Conservation (phyloP, 2,113 vertebrate genomes). For the Nesogale talazaci region DNA sequence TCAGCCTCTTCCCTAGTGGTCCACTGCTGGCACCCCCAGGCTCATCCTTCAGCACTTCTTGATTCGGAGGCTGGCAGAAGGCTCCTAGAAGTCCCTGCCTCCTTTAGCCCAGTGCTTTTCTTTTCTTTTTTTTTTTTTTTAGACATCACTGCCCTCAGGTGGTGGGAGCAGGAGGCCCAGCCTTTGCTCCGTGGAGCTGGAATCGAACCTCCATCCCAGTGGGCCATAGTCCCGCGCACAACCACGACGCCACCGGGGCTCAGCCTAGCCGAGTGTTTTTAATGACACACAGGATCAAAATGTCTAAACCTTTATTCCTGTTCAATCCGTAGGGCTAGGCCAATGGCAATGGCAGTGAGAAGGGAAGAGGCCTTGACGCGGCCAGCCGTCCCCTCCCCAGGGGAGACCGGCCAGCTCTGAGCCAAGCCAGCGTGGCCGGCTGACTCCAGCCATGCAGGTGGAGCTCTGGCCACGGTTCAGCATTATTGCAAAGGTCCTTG, state of each 20-base stretch:
- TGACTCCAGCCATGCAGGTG: background rate
- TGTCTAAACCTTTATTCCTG: conserved; percentile 72
- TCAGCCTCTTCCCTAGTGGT: background rate
- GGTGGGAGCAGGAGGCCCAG: no score
- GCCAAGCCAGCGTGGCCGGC: conserved; percentile 36
- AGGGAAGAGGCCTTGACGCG: background rate
- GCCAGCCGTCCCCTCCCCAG: background rate
- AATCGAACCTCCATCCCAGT: no score
- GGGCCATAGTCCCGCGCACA: no score
- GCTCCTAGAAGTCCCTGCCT: background rate
- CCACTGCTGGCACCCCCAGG: background rate
- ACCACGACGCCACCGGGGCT: no score
- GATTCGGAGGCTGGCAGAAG: background rate
- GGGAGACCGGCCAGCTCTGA: conserved; percentile 55
- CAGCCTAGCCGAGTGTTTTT: no score
- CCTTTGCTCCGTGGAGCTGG: no score
- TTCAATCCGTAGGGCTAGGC: conserved; percentile 47
- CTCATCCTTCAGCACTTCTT: background rate
- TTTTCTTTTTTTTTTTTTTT: no score
- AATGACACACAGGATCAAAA: background rate
- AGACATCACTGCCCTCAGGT: no score
- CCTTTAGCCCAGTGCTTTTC: background rate
- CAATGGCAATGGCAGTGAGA: background rate
- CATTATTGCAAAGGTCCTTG: background rate
- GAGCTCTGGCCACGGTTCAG: conserved; percentile 29